Evolutionary conservation across 2,888 invertebrate species (phyloP), one percentile per base, ranked within the genome.

Genomic region (Andricus quercusramuli): DNA sequence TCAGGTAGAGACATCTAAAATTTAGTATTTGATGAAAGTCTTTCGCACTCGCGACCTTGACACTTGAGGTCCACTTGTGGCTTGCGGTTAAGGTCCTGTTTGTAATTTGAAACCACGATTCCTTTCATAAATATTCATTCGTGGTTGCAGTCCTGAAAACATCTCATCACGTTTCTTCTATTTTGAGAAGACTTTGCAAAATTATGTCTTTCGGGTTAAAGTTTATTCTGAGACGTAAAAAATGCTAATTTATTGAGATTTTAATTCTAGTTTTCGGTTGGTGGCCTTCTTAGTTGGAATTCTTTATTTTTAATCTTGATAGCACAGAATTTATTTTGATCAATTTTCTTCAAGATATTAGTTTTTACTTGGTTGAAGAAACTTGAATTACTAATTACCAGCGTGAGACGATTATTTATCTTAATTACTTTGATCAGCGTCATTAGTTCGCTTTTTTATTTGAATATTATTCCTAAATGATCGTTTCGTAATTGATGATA

Each of bases 1-100:
- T 56, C 74, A 74, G 74, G 74, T 74, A 74, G 74, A 56, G 32
- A 70, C 25, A 70, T 51, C 15, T 13, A 29, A 25, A 47, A 22
- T 68, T 25, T 51, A 9, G 15, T 11, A 41, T 32, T n/a, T 32
- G 15, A 29, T 29, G 29, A 29, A 20, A 25, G n/a, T 37, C 1
- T 32, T 29, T 56, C 56, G n/a, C n/a, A 37, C 32, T 32, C 56
- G 29, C 29, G 56, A 74, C 56, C 62, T 76, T 76, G 41, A 65
- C 65, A 51, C 65, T 29, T 66, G 3, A n/a, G n/a, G 56, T 11
- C 56, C 11, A 22, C 56, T 59, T 22, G 22, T 29, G 15, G 67
- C 32, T 41, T 67, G 67, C 67, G 67, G 67, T 67, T 67, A 13
- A n/a, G 11, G 37, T n/a, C 3, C 20, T 32, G 20, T 32, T 51